Evolutionary conservation across 2,888 invertebrate species (phyloP), one percentile per base, ranked within the genome.

Genomic region (Scrobipalpa atriplicella): DNA sequence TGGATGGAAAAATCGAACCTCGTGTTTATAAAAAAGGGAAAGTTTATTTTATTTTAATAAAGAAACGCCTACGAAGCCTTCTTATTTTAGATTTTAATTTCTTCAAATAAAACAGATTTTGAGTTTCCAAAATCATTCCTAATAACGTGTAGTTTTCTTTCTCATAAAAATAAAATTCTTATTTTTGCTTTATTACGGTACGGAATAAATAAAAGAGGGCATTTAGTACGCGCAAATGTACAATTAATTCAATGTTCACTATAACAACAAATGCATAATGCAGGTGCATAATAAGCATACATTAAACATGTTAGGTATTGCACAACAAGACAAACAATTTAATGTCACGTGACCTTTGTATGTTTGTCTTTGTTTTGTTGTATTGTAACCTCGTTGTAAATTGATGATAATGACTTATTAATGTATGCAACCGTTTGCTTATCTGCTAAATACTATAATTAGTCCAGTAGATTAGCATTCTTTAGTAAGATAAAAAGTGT

Each of bases 221-320:
- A 38, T 7, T 36, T 2, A 60, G 16, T 56, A 21, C 21, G 21
- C 11, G 19, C 10, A 56, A 29, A 16, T 16, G 58, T 29, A 21
- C 58, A 60, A 60, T 60, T n/a, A 39, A 60, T 60, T 60, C 60
- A 38, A 13, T n/a, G 47, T 62, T 47, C 21, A n/a, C 47, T 11
- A 29, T 47, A 9, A 62, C 47, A 62, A 62, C 21, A 62, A 47
- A 41, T 72, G 70, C 73, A 73, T 79, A 83, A 84, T 75, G 71
- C 71, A 77, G 73, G 77, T 76, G 74, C 74, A 81, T 78, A 77
- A 72, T 71, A 70, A 65, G 70, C 71, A 72, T 68, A 71, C 70
- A 74, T 86, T 85, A 82, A 78, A 78, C 78, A 79, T 76, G 18
- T 52, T n/a, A n/a, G n/a, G n/a, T n/a, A n/a, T n/a, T 52, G 52